Evolutionary conservation across 2,113 vertebrate species (phyloP).

Genomic region (Arothron firmamentum): DNA sequence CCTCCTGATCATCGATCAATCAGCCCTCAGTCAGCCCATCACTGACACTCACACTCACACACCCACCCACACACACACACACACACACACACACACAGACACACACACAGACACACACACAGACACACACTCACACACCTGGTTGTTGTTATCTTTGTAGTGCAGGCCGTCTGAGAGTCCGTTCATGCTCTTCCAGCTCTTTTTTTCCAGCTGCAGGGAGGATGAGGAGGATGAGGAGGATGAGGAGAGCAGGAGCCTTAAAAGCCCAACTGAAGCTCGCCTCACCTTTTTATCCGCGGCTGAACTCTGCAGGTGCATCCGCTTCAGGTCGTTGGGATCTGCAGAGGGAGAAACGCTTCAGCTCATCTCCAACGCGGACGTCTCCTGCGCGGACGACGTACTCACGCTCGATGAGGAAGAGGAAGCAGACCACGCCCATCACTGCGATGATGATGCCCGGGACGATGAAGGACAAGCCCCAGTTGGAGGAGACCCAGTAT

Average conservation of each 20-base stretch:
- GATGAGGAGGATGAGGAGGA: background rate
- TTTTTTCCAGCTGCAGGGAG: slow-evolving; percentile 32
- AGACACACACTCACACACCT: slow-evolving; percentile 46
- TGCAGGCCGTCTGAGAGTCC: slow-evolving; percentile 57
- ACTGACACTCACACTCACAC: too few species aligned
- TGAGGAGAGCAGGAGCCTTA: background rate
- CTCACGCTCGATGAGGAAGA: slow-evolving; percentile 95
- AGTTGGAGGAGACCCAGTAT: slow-evolving; percentile 81
- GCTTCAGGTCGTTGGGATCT: slow-evolving; percentile 93
- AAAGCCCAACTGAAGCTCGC: slow-evolving; percentile 11
- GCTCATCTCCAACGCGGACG: background rate
- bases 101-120: background rate
- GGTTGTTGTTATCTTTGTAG: slow-evolving; percentile 58
- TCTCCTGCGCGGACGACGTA: slow-evolving; percentile 13
- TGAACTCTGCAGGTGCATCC: slow-evolving; percentile 44
- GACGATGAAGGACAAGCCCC: slow-evolving; percentile 91
- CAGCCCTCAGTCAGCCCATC: too few species aligned
- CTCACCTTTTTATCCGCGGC: slow-evolving; percentile 42
- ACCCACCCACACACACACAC: background rate
- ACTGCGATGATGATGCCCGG: slow-evolving; percentile 81
- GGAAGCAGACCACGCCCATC: slow-evolving; percentile 85
- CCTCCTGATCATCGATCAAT: too few species aligned
- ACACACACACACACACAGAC: background rate
- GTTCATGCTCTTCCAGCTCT: slow-evolving; percentile 49
- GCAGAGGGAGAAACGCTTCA: slow-evolving; percentile 12